phyloP scores from a whole-genome alignment of 2,888 invertebrate genomes.

The Drosophila falleni region DNA sequence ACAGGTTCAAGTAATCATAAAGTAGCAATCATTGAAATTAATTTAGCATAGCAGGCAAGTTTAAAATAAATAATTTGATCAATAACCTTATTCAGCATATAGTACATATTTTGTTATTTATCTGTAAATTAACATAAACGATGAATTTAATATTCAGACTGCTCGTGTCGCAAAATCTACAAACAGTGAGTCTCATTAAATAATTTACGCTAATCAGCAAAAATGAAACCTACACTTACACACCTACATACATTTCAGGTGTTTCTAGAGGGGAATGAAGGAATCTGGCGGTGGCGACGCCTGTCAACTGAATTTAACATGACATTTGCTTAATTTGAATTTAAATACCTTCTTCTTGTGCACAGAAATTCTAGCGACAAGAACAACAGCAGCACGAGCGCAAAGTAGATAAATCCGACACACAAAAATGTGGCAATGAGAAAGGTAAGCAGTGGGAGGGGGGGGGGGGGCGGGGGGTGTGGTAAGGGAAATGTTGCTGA shows the following conservation, averaged over 20 bases:
- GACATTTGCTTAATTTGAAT: constrained; percentile 81
- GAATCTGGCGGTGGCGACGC: constrained; percentile 20
- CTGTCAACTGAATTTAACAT: constrained; percentile 73
- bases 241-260: background rate
- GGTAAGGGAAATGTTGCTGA: constrained; percentile 17
- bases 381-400: constrained; percentile 29
- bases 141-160: constrained; percentile 17
- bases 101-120: no score
- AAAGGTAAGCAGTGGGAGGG: background rate
- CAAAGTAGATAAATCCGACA: constrained; percentile 71
- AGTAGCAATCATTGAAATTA: no score
- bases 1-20: no score
- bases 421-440: constrained; percentile 58
- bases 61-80: no score
- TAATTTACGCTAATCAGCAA: constrained; percentile 62
- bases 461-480: no score
- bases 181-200: constrained; percentile 38
- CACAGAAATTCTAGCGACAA: constrained; percentile 34
- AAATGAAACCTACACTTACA: constrained; percentile 47
- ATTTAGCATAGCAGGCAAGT: no score
- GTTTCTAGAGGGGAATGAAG: background rate
- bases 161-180: background rate
- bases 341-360: constrained; percentile 68
- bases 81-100: no score
- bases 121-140: background rate